Evolutionary conservation across 2,113 vertebrate species (phyloP), one percentile per base, ranked within the genome.

Genomic region (Limnothrissa miodon): DNA sequence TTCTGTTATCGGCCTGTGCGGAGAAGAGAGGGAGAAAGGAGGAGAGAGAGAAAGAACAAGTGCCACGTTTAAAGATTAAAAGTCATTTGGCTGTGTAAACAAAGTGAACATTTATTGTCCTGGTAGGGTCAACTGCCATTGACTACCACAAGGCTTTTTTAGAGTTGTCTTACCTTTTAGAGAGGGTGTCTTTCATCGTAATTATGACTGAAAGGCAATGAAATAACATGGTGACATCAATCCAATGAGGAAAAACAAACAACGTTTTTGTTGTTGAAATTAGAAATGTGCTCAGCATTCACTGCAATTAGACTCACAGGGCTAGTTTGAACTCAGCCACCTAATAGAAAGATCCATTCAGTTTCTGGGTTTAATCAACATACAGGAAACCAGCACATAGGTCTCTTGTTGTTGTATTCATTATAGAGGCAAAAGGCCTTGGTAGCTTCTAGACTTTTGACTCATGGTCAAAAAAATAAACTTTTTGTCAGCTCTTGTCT

Each of bases 1-100:
- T 83, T 94, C 93, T 56, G 92, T 83, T 44, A 93, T 87, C 0
- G 93, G 93, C 84, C 94, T 95, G 88, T 2, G 81, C 1, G 9
- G 33, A 13, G 10, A 15, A 33, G 66, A 19, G 29, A 74, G 33
- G 17, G 29, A 36, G 66, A 29, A 19, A 78, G 74, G 84, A 25
- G 87, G 13, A 5, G 0, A 80, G n/a, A n/a, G n/a, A n/a, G n/a
- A n/a, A n/a, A n/a, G n/a, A n/a, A n/a, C n/a, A n/a, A 84, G 56
- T 86, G 56, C 83, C 10, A 4, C 62, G 15, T 79, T 44, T 78
- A 70, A n/a, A 86, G 48, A 82, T 59, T 78, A n/a, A 56, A 87
- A 48, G 21, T 53, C 78, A 62, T 17, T 42, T 48, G n/a, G 5
- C 9, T 9, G 7, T 33, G 21, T 19, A 59, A 17, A 80, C 25